Base-by-base conservation (phyloP, 2,888 invertebrate species). In the Diadegma fenestrale region DNA sequence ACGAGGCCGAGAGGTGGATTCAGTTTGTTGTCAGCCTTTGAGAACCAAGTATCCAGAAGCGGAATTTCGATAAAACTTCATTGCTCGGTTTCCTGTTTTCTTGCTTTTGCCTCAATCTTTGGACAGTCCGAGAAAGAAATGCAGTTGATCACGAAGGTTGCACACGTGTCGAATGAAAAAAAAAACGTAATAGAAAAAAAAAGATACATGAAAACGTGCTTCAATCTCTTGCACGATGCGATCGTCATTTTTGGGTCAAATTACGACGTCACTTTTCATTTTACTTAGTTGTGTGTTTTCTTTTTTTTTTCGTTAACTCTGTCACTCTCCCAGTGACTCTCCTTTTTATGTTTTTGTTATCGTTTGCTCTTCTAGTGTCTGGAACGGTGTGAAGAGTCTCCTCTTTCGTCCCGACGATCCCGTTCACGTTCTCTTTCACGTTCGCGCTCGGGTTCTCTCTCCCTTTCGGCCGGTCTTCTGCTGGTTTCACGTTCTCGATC, bases 401-500 rank as follows among this genome's bases (percentile, higher is more conserved):
- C 94, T 88, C 94, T 91, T 90, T 96, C 96, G 94, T 95, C 97
- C 69, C 96, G 96, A 69, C 96, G 95, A 89, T 95, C 95, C 86
- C 96, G 95, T 91, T 96, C 96, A 26, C 96, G 95, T 90, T 96
- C 96, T 72, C 96, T 94, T 83, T 96, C 96, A 26, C 96, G 94
- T 88, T 96, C 96, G 80, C 96, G 95, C 94, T 96, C 97, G 54
- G 95, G 94, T 89, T 95, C 95, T 80, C 95, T 93, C 91, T 95
- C 95, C 68, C 95, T 93, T 88, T 96, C 95, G 80, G 95, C 94
- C 86, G 95, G 94, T 91, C 95, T 94, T 92, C 89, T 94, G 94
- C 92, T 95, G 93, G 94, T 89, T 89, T 94, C 95, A 93, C 94
- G 95, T 93, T 94, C 96, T 94, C 93, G 95, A 93, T 94, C 97